These are phyloP conservation scores for Microctenopoma steveboyesi DNA, from an alignment of 2,797 vertebrate genomes.

Conservation along the genomic window DNA sequence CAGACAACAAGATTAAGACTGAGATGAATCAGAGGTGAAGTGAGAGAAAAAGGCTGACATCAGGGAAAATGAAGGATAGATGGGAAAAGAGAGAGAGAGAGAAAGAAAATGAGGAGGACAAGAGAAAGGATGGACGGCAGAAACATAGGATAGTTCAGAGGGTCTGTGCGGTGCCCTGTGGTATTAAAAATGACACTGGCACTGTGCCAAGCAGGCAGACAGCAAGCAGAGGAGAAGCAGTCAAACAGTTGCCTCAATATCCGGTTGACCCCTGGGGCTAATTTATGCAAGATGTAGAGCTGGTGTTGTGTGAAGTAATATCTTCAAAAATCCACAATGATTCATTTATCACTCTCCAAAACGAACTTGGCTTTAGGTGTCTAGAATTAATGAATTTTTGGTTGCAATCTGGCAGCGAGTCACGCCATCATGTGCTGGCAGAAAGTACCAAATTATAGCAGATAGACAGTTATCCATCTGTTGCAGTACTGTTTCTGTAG, in stretches of 20 bases:
- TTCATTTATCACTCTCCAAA: constrained; percentile 74
- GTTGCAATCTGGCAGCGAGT: constrained; percentile 65
- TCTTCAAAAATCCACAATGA: constrained; percentile 71
- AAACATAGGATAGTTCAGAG: constrained; percentile 34
- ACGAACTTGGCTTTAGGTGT: constrained; percentile 72
- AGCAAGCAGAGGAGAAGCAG: constrained; percentile 53
- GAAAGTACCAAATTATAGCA: constrained; percentile 63
- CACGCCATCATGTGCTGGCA: constrained; percentile 64
- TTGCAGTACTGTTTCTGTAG: constrained; percentile 45
- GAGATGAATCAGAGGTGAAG: constrained; percentile 35
- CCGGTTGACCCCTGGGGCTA: constrained; percentile 68
- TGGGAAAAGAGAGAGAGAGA: background rate
- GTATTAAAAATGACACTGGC: constrained; percentile 60
- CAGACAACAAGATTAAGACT: constrained; percentile 54
- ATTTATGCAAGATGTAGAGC: constrained; percentile 72
- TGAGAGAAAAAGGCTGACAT: constrained; percentile 28
- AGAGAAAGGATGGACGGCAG: constrained; percentile 39
- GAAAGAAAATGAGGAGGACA: constrained; percentile 26
- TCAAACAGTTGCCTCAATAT: constrained; percentile 68
- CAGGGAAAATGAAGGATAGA: constrained; percentile 33
- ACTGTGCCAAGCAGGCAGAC: constrained; percentile 51
- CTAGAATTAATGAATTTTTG: constrained; percentile 65
- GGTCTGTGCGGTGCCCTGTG: constrained; percentile 32
- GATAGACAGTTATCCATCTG: constrained; percentile 70
- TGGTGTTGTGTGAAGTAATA: constrained; percentile 66